Evolutionary conservation across 1,140 invertebrate genomes (phyloP), one percentile per base, ranked within the genome.

Genomic region (Drosophila paulistorum): DNA sequence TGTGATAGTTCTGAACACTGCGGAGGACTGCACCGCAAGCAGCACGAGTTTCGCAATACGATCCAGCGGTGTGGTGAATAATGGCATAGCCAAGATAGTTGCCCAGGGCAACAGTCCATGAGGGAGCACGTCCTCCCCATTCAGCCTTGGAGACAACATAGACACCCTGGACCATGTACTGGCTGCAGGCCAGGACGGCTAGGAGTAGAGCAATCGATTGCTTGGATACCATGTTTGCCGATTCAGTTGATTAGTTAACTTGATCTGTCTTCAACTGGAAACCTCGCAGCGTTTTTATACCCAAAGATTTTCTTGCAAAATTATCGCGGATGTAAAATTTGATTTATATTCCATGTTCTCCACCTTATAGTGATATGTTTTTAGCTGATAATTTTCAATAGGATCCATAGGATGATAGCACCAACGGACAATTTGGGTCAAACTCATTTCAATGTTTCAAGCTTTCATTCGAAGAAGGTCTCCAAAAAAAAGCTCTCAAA

Each of bases 61-160:
- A 96, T 2, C 91, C 83, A 1, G 94, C 94, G 0, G 95, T 95
- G 81, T 97, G 96, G 92, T 96, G 96, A 68, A 97, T 95, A 45
- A 97, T 95, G 1, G 96, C 95, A 59, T 94, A 96, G 7, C 94
- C 93, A 5, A 96, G 94, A 3, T 95, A 95, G 45, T 91, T 93
- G 7, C 71, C 68, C 81, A 96, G 91, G 0, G 86, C 74, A n/a
- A 81, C 74, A 5, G 84, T 87, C 26, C 92, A 51, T 0, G 76
- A 93, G 0, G 95, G 92, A 0, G 93, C 84, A 57, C 94, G 92
- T 5, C 94, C 95, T 5, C 93, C 91, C 96, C 96, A 96, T 68
- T 93, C 92, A 0, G 92, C 79, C 17, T 95, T 93, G 13, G 90
- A 71, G 30, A 95, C 93, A 60, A 94, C 6, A 51, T 74, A 48